A percentile compares a stretch with the other conserved stretches of the same genome.
Evolutionary conservation across 1,140 invertebrate species (phyloP).

Genomic region (Muscidifurax raptorellus): DNA sequence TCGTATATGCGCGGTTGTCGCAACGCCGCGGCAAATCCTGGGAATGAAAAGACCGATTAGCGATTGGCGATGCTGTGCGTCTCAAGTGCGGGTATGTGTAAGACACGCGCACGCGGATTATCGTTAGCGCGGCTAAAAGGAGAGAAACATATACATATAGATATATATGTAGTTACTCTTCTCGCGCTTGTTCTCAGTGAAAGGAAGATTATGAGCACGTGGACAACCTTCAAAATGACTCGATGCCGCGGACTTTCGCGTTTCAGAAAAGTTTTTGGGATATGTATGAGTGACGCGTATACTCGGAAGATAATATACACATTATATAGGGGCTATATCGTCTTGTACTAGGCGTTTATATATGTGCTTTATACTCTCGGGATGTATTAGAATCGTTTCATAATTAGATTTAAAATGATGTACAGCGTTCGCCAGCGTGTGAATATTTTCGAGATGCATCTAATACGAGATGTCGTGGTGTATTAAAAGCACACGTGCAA

Average conservation of each 20-base stretch:
- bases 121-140: not conserved
- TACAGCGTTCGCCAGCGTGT: not conserved
- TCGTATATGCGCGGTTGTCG: not conserved
- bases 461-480: not conserved
- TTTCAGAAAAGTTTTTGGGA: not conserved
- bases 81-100: not conserved
- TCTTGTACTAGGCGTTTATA: too few relatives aligned
- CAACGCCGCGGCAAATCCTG: not conserved
- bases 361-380: too few relatives aligned
- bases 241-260: not conserved
- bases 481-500: not conserved
- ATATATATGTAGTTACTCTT: not conserved
- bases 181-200: not conserved
- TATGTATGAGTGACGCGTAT: not conserved
- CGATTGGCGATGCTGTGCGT: not conserved
- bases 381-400: too few relatives aligned
- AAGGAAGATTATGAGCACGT: not conserved
- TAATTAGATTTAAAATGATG: too few relatives aligned
- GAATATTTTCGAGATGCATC: not conserved
- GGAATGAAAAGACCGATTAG: not conserved
- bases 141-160: too few relatives aligned
- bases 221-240: not conserved
- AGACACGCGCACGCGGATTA: not conserved
- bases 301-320: too few relatives aligned
- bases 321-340: too few relatives aligned